Evolutionary conservation across 2,113 vertebrate species (phyloP).

Genomic region (Labeo catla): DNA sequence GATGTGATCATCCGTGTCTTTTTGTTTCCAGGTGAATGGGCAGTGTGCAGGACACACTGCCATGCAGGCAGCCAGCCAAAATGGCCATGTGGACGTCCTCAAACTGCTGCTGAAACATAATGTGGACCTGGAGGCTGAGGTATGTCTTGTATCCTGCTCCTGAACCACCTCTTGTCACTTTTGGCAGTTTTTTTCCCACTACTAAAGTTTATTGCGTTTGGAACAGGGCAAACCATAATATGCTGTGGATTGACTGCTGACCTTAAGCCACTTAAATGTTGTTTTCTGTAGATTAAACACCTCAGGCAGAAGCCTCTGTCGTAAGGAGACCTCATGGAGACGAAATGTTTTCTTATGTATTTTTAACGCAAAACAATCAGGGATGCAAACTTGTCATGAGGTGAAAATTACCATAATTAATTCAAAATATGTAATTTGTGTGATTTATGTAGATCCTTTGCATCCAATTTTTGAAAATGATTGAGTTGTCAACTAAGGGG

Average conservation of each 20-base stretch:
- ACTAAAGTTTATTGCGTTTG: neutral
- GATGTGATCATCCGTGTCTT: slow-evolving; percentile 7
- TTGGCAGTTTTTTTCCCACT: neutral
- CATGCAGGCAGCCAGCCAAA: slow-evolving; percentile 99
- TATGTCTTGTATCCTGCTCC: slow-evolving; percentile 54
- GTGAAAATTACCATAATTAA: neutral
- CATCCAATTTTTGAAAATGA: neutral
- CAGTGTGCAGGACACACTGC: slow-evolving; percentile 99
- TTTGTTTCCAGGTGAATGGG: slow-evolving; percentile 88
- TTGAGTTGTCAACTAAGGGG: neutral
- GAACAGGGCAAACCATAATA: neutral
- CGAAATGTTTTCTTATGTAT: neutral
- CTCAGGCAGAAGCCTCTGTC: neutral
- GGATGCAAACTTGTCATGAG: neutral
- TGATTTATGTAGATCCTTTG: neutral
- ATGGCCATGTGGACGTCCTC: slow-evolving; percentile 96
- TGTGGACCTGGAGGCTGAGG: slow-evolving; percentile 98
- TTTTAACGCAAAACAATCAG: neutral
- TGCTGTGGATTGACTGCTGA: neutral
- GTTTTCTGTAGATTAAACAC: neutral
- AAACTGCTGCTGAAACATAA: slow-evolving; percentile 97
- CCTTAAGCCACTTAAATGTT: neutral
- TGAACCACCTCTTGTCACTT: neutral
- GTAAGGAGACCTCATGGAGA: neutral
- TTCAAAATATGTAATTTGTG: neutral